Base-by-base conservation (phyloP, 2,888 invertebrate genomes). In the Amblyjoppa fuscipennis region DNA sequence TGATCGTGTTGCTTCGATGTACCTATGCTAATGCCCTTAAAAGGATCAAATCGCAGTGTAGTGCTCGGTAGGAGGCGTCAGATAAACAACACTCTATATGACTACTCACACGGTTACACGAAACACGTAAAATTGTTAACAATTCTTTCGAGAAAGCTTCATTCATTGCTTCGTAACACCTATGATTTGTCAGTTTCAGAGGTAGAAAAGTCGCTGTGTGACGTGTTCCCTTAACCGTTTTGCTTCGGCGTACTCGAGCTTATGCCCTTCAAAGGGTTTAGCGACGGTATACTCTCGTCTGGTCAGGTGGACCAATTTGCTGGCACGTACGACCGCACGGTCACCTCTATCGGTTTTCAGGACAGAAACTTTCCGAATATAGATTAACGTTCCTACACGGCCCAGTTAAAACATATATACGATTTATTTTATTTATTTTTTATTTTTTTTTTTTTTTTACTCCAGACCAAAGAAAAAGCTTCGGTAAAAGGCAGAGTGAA, bases 361-460 rank as follows among this genome's bases (percentile, higher is more conserved):
- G 61, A 61, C 61, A 61, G 61, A 61, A 61, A 61, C 61, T 61
- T 61, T 61, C 31, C 34, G 61, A 61, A 34, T 61, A 34, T 61
- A 61, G 61, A 61, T 34, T 61, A 61, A 61, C 31, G 59, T 59
- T 59, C 28, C 6, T 28, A 59, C 28, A 25, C 28, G 61, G 61
- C 61, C 61, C 6, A 34, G 61, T 28, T 34, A 16, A 34, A 61
- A 34, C 16, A 34, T 16, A 34, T 34, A 34, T 31, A 5, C 34
- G 4, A 16, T 31, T 28, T 25, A 20, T 20, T 20, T 20, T 20
- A 20, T 20, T 59, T 56, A 20, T 56, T 56, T 56, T 56, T 25
- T 25, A n/a, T 28, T 13, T 31, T 20, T 20, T 20, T 31, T 13
- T 61, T 13, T 61, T 61, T 31, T n/a, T 5, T 13, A 25, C 61